Conservation (phyloP, 2,888 invertebrate genomes). For the Oasisia sp. region DNA sequence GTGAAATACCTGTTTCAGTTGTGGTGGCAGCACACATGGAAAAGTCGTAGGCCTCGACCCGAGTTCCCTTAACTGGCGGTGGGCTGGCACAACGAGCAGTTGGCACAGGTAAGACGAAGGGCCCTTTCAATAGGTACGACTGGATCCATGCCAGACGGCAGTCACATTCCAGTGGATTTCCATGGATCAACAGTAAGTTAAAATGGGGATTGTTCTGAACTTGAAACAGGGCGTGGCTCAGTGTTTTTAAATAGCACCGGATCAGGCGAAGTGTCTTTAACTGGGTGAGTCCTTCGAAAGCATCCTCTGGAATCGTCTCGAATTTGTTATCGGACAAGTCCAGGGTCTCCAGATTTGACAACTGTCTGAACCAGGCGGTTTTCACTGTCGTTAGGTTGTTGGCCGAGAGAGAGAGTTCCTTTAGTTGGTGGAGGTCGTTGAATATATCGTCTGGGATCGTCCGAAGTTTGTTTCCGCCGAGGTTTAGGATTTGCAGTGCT, state of each 20-base stretch:
- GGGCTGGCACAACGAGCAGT: neutral
- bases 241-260: conserved; percentile 34
- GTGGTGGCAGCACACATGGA: neutral
- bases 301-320: conserved; percentile 33
- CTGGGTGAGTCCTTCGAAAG: conserved; percentile 30
- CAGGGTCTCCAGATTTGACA: conserved; percentile 35
- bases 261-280: conserved; percentile 37
- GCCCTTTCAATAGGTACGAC: no score
- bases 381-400: conserved; percentile 38
- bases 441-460: conserved; percentile 39
- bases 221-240: conserved; percentile 33
- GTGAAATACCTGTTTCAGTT: neutral
- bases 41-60: conserved; percentile 23
- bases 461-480: conserved; percentile 39
- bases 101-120: no score
- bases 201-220: conserved; percentile 34
- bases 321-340: conserved; percentile 39
- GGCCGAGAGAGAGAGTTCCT: conserved; percentile 36
- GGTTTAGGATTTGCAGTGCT: conserved; percentile 36
- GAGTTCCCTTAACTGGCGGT: conserved; percentile 36
- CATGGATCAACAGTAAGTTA: conserved; percentile 38
- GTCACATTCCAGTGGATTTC: conserved; percentile 42
- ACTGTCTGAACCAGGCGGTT: conserved; percentile 34
- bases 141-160: conserved; percentile 40
- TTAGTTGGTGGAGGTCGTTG: conserved; percentile 34